Conservation (phyloP, 2,113 vertebrate genomes). For the Boleophthalmus pectinirostris region DNA sequence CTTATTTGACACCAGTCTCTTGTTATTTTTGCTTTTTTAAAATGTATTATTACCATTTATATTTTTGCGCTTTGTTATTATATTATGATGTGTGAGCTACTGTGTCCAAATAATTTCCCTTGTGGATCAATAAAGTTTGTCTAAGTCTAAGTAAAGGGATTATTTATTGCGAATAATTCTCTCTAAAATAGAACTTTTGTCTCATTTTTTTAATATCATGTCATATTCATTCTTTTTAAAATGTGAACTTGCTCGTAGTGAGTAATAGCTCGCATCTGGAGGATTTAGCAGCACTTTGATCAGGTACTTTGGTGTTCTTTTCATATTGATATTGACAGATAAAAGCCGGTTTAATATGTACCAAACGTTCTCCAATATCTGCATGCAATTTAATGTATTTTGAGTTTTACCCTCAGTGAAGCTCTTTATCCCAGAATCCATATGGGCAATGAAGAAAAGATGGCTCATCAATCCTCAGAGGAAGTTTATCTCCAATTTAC, state of each 20-base stretch:
- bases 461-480: neutral
- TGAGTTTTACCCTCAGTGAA: neutral
- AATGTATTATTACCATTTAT: no score
- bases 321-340: neutral
- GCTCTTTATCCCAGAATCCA: neutral
- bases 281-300: neutral
- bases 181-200: neutral
- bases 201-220: no score
- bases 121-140: no score
- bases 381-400: neutral
- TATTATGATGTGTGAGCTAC: no score
- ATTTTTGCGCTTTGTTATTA: no score
- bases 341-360: neutral
- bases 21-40: no score
- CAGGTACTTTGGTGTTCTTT: neutral
- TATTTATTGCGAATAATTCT: neutral
- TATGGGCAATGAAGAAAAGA: neutral
- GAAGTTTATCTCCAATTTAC: slow-evolving; percentile 1
- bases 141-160: slow-evolving; percentile 34
- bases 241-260: neutral
- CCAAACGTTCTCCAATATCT: neutral
- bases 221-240: neutral
- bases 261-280: neutral
- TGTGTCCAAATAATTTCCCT: no score
- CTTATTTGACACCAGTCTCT: no score